phyloP scores from a whole-genome alignment of 2,797 vertebrate genomes.

The Channa striata region DNA sequence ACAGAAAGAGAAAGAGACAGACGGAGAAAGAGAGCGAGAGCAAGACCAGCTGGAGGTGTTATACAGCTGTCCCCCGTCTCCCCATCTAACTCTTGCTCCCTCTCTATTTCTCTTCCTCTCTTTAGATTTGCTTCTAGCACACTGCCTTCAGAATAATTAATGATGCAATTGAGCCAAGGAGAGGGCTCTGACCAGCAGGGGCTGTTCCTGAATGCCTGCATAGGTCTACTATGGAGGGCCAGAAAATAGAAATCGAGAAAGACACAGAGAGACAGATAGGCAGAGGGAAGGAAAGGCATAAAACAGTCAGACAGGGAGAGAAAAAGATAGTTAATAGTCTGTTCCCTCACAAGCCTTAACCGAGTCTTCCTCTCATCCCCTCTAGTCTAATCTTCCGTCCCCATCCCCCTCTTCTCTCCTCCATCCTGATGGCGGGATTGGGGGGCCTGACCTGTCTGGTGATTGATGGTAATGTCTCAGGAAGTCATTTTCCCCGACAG shows the following conservation, averaged over 20 bases:
- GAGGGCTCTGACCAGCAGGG: conserved; percentile 84
- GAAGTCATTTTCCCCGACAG: conserved; percentile 88
- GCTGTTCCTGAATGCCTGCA: conserved; percentile 78
- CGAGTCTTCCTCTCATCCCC: conserved; percentile 66
- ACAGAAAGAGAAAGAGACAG: conserved; percentile 76
- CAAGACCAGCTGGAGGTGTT: conserved; percentile 78
- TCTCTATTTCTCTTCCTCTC: conserved; percentile 68
- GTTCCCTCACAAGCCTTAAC: conserved; percentile 62
- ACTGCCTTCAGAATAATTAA: conserved; percentile 88
- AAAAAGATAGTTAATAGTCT: conserved; percentile 76
- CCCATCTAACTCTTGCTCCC: conserved; percentile 75
- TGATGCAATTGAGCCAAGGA: conserved; percentile 87
- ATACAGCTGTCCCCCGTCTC: conserved; percentile 79
- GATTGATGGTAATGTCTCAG: conserved; percentile 89
- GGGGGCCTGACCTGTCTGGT: conserved; percentile 80
- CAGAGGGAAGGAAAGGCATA: conserved; percentile 64
- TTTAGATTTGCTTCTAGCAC: conserved; percentile 75
- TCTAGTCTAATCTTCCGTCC: conserved; percentile 70
- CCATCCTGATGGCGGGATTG: conserved; percentile 72
- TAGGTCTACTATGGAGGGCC: conserved; percentile 77
- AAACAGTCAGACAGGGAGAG: conserved; percentile 69
- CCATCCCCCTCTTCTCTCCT: conserved; percentile 74
- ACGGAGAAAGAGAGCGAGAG: conserved; percentile 58
- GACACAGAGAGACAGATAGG: conserved; percentile 61
- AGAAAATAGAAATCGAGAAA: conserved; percentile 71